Percentiles rank a stretch among this genome's conserved stretches.
phyloP scores from a whole-genome alignment of 2,888 invertebrate genomes.

The Brachyptera putata region DNA sequence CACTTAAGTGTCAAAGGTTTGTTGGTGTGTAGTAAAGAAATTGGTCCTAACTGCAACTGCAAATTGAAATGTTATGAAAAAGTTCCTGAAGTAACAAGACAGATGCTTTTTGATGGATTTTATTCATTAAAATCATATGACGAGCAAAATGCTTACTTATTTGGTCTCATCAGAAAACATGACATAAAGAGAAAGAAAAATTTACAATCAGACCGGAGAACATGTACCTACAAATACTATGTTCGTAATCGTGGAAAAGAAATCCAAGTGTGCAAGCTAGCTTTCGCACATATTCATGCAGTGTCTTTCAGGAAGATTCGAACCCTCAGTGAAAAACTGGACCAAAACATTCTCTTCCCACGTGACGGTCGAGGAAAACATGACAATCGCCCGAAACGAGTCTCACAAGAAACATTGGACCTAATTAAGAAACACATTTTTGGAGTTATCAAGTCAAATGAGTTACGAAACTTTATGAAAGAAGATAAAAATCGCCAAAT shows the following conservation, averaged over 20 bases:
- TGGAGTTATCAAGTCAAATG: constrained; percentile 33
- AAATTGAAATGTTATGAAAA: constrained; percentile 51
- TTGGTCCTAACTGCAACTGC: constrained; percentile 54
- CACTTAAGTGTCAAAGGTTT: constrained; percentile 56
- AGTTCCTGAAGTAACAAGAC: constrained; percentile 50
- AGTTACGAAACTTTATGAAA: constrained; percentile 34
- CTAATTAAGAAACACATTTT: constrained; percentile 54
- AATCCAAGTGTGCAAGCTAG: constrained; percentile 55
- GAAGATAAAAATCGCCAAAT: constrained; percentile 35
- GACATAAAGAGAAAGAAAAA: constrained; percentile 55
- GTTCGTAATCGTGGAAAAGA: constrained; percentile 53
- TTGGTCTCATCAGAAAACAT: constrained; percentile 55
- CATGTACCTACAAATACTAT: constrained; percentile 56
- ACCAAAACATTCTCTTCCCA: constrained; percentile 56
- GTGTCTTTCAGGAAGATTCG: constrained; percentile 55
- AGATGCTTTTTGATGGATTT: constrained; percentile 54
- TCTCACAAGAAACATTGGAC: constrained; percentile 49
- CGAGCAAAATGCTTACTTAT: constrained; percentile 56
- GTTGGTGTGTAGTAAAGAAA: constrained; percentile 52
- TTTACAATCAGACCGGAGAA: constrained; percentile 51
- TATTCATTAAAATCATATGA: constrained; percentile 56
- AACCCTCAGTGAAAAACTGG: constrained; percentile 56
- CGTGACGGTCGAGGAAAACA: constrained; percentile 55
- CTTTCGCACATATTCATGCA: constrained; percentile 56
- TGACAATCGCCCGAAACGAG: constrained; percentile 51